These are phyloP conservation scores for Drosophila erecta DNA, from an alignment of 1,140 invertebrate species.

Conservation along the genomic window DNA sequence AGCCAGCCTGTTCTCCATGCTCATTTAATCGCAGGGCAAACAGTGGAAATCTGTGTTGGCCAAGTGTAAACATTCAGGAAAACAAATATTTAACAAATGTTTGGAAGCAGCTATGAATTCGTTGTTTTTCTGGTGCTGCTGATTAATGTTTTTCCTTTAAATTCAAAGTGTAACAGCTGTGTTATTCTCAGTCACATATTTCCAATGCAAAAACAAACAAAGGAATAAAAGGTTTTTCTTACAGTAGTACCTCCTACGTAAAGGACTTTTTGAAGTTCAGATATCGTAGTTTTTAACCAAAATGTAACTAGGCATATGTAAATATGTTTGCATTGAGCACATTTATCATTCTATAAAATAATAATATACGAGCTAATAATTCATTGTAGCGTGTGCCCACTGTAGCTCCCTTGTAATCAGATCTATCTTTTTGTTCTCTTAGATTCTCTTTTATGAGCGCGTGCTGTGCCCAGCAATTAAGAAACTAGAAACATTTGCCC, in stretches of 20 bases:
- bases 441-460: conserved; percentile 18
- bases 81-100: conserved; percentile 67
- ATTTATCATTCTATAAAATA: too few relatives aligned
- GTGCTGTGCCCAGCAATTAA: conserved; percentile 64
- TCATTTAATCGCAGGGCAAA: conserved; percentile 61
- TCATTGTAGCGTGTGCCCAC: background rate
- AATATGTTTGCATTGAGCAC: too few relatives aligned
- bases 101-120: conserved; percentile 33
- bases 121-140: conserved; percentile 16
- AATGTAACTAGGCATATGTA: background rate
- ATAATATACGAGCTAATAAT: background rate
- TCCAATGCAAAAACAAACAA: conserved; percentile 28
- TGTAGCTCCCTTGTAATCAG: conserved; percentile 40
- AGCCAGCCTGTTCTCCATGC: conserved; percentile 17
- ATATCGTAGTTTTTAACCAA: background rate
- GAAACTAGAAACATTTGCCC: conserved; percentile 26
- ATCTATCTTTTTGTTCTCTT: conserved; percentile 18
- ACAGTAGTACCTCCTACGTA: background rate
- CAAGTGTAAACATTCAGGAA: conserved; percentile 61
- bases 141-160: conserved; percentile 45
- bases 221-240: conserved; percentile 15
- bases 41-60: conserved; percentile 48
- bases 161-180: conserved; percentile 38
- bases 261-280: background rate
- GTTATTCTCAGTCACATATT: conserved; percentile 23